A percentile compares a stretch with the other conserved stretches of the same genome.
Evolutionary conservation across 2,888 invertebrate genomes (phyloP).

Genomic region (Athripsodes cinereus): DNA sequence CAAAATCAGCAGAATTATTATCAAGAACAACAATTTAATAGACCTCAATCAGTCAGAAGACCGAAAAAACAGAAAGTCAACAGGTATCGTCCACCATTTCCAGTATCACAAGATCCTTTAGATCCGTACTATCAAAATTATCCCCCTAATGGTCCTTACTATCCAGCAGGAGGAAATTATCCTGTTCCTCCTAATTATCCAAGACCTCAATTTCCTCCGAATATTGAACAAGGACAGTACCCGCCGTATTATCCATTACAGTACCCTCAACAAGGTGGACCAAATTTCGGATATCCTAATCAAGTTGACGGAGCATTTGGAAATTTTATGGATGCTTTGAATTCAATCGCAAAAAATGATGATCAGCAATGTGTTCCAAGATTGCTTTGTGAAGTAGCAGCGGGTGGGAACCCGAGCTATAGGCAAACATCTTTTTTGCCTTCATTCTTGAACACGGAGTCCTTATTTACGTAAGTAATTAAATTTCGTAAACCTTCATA

Average conservation of each 20-base stretch:
- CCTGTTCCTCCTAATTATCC: not conserved
- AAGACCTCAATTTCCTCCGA: conserved; percentile 1
- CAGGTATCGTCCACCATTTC: not conserved
- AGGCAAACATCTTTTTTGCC: conserved; percentile 36
- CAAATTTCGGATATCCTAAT: not conserved
- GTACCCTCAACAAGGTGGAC: not conserved
- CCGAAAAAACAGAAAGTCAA: conserved; percentile 8
- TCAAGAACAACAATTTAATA: conserved; percentile 10
- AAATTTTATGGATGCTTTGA: conserved; percentile 39
- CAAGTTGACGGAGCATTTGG: conserved; percentile 37
- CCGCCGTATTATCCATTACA: conserved; percentile 4
- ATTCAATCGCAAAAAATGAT: conserved; percentile 57
- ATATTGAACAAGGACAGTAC: not conserved
- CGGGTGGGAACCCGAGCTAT: conserved; percentile 41
- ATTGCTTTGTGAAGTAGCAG: conserved; percentile 70
- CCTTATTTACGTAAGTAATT: conserved; percentile 54
- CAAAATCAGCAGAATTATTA: not conserved
- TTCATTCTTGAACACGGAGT: conserved; percentile 44
- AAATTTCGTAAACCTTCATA: too few species aligned
- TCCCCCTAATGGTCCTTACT: conserved; percentile 2
- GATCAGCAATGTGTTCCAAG: conserved; percentile 74
- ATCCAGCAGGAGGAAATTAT: conserved; percentile 5
- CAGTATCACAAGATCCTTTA: conserved; percentile 10
- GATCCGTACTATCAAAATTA: conserved; percentile 14
- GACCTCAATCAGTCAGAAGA: conserved; percentile 13